phyloP scores from a whole-genome alignment of 1,140 invertebrate species.

The Drosophila kepulauana region DNA sequence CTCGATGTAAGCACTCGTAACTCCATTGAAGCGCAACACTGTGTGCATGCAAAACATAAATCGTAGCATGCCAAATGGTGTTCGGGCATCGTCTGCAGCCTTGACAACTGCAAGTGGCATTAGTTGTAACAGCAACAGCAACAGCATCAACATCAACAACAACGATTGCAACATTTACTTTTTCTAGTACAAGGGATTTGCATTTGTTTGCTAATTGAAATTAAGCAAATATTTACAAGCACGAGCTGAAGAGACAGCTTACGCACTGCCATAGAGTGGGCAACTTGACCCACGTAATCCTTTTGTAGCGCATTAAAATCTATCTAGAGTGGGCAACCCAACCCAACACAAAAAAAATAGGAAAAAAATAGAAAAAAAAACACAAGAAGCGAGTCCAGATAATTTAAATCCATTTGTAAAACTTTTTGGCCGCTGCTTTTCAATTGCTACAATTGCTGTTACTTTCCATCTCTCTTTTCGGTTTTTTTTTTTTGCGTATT shows the following conservation, averaged over 20 bases:
- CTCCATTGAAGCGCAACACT: slow-evolving; percentile 23
- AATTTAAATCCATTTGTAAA: slow-evolving; percentile 84
- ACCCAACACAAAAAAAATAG: neutral
- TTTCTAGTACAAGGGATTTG: slow-evolving; percentile 79
- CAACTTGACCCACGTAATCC: slow-evolving; percentile 82
- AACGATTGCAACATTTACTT: slow-evolving; percentile 61
- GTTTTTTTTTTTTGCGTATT: slow-evolving; percentile 7
- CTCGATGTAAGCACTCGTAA: slow-evolving; percentile 16
- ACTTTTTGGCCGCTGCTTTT: slow-evolving; percentile 64
- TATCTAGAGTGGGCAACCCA: slow-evolving; percentile 32
- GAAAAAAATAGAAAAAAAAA: too few species aligned
- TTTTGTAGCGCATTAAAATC: slow-evolving; percentile 81
- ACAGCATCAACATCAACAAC: slow-evolving; percentile 30
- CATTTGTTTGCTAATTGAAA: slow-evolving; percentile 83
- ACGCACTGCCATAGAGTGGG: slow-evolving; percentile 6
- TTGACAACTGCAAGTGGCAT: slow-evolving; percentile 81
- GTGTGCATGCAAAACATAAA: slow-evolving; percentile 45
- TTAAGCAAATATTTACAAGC: slow-evolving; percentile 75
- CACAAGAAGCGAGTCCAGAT: slow-evolving; percentile 42
- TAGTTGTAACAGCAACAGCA: slow-evolving; percentile 62
- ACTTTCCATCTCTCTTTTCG: neutral
- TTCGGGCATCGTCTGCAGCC: slow-evolving; percentile 63
- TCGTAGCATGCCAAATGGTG: slow-evolving; percentile 32
- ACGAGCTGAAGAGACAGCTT: neutral
- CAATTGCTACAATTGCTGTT: slow-evolving; percentile 61